A percentile compares a stretch with the other conserved stretches of the same genome.
These are phyloP conservation scores for Tadarida brasiliensis DNA, from an alignment of 2,797 vertebrate species.

Conservation along the genomic window DNA sequence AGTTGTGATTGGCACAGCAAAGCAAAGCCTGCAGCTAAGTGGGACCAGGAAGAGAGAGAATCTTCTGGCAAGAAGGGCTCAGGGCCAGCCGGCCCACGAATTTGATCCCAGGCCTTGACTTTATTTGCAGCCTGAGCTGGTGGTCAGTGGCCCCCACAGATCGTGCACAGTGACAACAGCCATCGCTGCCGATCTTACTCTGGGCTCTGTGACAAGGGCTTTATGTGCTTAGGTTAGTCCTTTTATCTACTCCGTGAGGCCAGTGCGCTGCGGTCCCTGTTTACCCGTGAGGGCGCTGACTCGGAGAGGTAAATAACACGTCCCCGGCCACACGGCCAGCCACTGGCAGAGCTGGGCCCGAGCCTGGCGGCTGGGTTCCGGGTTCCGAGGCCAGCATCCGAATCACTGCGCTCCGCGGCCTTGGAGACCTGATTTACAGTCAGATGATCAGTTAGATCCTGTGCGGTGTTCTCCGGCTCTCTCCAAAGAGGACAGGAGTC, in stretches of 20 bases:
- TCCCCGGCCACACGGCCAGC: background rate
- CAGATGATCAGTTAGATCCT: accelerated
- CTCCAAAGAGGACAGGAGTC: background rate
- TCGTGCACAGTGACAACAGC: accelerated
- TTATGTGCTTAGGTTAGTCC: background rate
- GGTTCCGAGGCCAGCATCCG: background rate
- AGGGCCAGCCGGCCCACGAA: background rate
- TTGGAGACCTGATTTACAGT: background rate
- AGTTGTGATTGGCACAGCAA: background rate
- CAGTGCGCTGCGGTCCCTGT: background rate
- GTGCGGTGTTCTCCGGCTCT: background rate
- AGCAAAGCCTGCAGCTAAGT: background rate
- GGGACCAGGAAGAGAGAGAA: background rate
- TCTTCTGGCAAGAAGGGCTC: background rate
- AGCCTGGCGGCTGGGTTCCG: background rate
- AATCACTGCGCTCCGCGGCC: too few species aligned
- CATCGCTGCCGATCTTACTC: background rate
- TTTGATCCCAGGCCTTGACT: background rate
- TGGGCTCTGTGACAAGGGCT: background rate
- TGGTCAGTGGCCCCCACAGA: accelerated
- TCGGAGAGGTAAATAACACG: background rate
- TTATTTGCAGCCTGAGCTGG: background rate
- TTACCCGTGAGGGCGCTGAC: background rate
- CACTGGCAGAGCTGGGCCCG: background rate
- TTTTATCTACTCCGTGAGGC: background rate